Evolutionary conservation across 1,140 invertebrate genomes (phyloP).

Genomic region (Drosophila pseudoobscura): DNA sequence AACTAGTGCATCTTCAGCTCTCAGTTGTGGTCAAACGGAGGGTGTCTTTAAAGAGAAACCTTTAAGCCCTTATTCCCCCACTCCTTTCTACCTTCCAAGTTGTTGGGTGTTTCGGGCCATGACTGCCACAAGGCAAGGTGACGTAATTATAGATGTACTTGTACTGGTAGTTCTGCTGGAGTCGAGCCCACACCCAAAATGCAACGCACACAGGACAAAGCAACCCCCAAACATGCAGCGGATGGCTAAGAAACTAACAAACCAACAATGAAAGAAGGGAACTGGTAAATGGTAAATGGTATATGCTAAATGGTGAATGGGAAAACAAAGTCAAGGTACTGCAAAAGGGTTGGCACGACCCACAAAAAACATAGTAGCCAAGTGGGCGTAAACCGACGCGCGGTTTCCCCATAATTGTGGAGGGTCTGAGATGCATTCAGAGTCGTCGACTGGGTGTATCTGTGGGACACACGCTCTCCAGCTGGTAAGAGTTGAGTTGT

Average conservation of each 20-base stretch:
- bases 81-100: constrained; percentile 27
- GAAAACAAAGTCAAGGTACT: constrained; percentile 46
- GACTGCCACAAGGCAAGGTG: constrained; percentile 58
- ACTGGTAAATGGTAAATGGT: constrained; percentile 27
- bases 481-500: constrained; percentile 51
- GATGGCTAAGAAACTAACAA: constrained; percentile 37
- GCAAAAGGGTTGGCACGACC: constrained; percentile 56
- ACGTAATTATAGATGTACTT: constrained; percentile 79
- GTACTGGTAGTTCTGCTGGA: constrained; percentile 15
- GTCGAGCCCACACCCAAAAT: constrained; percentile 61
- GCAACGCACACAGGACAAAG: constrained; percentile 60
- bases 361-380: constrained; percentile 24
- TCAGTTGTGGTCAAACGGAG: constrained; percentile 58
- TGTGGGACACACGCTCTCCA: background rate
- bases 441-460: constrained; percentile 11
- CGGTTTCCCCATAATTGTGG: constrained; percentile 16
- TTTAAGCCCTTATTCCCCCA: constrained; percentile 6
- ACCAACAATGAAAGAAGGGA: constrained; percentile 25
- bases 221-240: constrained; percentile 50
- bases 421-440: constrained; percentile 1
- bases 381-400: constrained; percentile 67
- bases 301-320: constrained; percentile 21
- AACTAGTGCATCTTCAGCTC: constrained; percentile 19
- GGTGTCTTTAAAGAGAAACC: constrained; percentile 26
- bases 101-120: constrained; percentile 22